These are phyloP conservation scores for Pedetes capensis DNA, from an alignment of 2,113 vertebrate genomes.

Conservation along the genomic window DNA sequence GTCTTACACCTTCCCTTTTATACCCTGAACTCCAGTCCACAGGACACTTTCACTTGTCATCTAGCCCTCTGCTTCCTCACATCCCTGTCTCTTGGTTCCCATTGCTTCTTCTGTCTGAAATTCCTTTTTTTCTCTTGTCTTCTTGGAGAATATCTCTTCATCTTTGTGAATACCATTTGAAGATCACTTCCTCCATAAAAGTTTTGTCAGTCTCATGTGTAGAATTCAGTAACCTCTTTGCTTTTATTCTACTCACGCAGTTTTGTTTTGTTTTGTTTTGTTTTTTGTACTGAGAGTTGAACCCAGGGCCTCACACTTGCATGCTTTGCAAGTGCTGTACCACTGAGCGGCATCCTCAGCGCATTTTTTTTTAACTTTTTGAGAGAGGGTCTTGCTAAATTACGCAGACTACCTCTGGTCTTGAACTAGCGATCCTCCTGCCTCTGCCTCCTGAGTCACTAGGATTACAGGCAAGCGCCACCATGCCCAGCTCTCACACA, in stretches of 20 bases:
- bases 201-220: neutral
- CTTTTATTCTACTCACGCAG: neutral
- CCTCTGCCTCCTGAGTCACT: no score
- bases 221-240: neutral
- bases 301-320: no score
- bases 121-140: neutral
- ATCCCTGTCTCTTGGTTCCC: neutral
- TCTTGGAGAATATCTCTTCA: constrained; percentile 17
- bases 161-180: neutral
- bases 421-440: no score
- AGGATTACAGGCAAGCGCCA: no score
- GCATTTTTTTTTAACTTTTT: no score
- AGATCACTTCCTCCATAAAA: neutral
- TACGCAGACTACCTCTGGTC: no score
- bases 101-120: neutral
- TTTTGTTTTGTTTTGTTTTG: no score
- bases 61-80: neutral
- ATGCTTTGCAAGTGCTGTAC: no score
- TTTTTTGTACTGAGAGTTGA: no score
- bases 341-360: no score
- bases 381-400: no score
- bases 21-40: neutral
- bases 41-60: neutral
- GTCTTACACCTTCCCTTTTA: fast-evolving
- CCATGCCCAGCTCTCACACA: no score